Evolutionary conservation across 2,113 vertebrate species (phyloP).

Genomic region (Pituophis catenifer): DNA sequence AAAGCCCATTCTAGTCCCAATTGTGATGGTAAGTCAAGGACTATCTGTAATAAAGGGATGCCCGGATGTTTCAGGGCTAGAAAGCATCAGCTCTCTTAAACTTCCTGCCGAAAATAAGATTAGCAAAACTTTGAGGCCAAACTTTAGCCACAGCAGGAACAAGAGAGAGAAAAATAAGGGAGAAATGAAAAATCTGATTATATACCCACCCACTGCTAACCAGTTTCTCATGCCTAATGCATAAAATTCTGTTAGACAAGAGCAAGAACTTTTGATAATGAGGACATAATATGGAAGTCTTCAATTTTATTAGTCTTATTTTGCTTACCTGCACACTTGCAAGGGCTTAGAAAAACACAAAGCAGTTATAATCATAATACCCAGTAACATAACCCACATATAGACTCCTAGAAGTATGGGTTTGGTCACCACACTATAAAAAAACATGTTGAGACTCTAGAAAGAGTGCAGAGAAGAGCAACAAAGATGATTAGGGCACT

Average conservation of each 20-base stretch:
- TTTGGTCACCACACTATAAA: too few species aligned
- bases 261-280: background rate
- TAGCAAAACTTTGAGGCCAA: background rate
- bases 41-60: background rate
- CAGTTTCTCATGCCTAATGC: background rate
- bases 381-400: background rate
- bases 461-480: too few species aligned
- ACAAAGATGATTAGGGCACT: too few species aligned
- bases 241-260: background rate
- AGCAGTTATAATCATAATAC: background rate
- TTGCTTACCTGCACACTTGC: background rate
- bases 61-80: background rate
- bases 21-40: too few species aligned
- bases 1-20: too few species aligned
- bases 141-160: background rate
- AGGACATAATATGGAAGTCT: background rate
- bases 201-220: background rate
- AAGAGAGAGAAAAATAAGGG: background rate
- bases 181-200: background rate
- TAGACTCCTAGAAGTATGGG: background rate
- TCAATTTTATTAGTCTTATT: background rate
- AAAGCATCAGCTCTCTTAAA: background rate
- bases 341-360: background rate
- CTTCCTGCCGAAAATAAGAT: background rate
- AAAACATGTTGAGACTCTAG: too few species aligned